Percentiles rank a stretch among this genome's conserved stretches.
Conservation (phyloP, 2,888 invertebrate species). For the Rhagonycha fulva region DNA sequence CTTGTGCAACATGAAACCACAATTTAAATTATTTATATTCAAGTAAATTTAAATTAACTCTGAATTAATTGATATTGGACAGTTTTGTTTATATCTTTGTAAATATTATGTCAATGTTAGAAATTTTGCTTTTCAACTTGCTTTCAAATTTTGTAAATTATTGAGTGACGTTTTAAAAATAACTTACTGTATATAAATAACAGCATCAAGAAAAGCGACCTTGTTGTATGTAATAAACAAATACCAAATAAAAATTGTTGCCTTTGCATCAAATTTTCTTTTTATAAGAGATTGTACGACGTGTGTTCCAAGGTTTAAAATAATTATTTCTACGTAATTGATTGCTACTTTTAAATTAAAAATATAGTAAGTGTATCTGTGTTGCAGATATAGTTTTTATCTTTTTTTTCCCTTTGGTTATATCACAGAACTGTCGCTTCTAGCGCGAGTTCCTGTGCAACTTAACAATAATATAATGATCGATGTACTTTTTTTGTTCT, state of each 20-base stretch:
- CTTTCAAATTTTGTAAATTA: not conserved
- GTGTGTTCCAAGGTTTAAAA: not conserved
- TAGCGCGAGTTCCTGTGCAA: not conserved
- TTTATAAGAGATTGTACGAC: not conserved
- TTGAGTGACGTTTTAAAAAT: conserved; percentile 2
- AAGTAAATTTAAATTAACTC: not conserved
- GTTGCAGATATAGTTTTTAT: not conserved
- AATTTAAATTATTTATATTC: not conserved
- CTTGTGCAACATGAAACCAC: not conserved
- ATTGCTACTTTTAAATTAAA: not conserved
- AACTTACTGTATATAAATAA: not conserved
- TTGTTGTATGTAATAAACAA: not conserved
- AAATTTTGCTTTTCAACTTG: not conserved
- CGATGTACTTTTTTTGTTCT: not conserved
- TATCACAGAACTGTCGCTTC: not conserved
- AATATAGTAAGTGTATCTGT: not conserved
- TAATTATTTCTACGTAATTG: not conserved
- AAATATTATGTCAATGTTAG: not conserved
- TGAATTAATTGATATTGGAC: not conserved
- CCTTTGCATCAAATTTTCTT: not conserved
- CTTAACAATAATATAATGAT: not conserved
- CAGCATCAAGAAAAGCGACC: not conserved
- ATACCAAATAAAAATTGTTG: not conserved
- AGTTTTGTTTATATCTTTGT: not conserved
- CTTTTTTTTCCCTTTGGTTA: not conserved